phyloP scores from a whole-genome alignment of 2,888 invertebrate genomes.

The Notodonta dromedarius region DNA sequence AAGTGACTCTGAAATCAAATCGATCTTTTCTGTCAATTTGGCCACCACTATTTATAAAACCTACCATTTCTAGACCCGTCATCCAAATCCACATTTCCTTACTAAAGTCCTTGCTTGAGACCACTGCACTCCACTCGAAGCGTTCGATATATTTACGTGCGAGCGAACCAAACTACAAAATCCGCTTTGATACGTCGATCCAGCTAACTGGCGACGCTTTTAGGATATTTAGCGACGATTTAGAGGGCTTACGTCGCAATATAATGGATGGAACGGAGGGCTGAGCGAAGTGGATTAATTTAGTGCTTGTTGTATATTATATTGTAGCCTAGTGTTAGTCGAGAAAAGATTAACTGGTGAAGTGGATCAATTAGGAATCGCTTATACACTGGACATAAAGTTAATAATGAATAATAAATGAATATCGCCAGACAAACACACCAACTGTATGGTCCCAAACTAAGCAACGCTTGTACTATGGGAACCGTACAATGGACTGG shows the following conservation, averaged over 20 bases:
- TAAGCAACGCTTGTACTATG: too few species aligned
- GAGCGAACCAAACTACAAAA: constrained; percentile 5
- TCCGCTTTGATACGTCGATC: constrained; percentile 2
- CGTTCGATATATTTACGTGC: constrained; percentile 2
- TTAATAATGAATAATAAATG: too few species aligned
- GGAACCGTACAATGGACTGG: too few species aligned
- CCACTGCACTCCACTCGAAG: neutral
- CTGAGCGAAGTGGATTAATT: neutral
- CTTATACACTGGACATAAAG: too few species aligned
- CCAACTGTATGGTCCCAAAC: too few species aligned
- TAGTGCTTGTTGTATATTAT: neutral
- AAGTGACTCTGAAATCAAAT: too few species aligned
- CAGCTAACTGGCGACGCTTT: constrained; percentile 1
- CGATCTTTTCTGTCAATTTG: too few species aligned
- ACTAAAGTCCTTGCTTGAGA: neutral
- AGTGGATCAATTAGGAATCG: too few species aligned
- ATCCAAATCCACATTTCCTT: neutral
- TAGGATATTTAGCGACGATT: constrained; percentile 1
- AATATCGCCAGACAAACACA: too few species aligned
- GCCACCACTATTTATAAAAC: neutral
- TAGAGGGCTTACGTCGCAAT: neutral
- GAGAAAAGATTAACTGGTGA: too few species aligned
- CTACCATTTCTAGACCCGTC: neutral
- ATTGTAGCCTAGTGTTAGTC: too few species aligned
- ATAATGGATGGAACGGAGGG: neutral